Percentiles rank a stretch among this genome's conserved stretches.
phyloP scores from a whole-genome alignment of 2,113 vertebrate species.

The Nicator chloris region DNA sequence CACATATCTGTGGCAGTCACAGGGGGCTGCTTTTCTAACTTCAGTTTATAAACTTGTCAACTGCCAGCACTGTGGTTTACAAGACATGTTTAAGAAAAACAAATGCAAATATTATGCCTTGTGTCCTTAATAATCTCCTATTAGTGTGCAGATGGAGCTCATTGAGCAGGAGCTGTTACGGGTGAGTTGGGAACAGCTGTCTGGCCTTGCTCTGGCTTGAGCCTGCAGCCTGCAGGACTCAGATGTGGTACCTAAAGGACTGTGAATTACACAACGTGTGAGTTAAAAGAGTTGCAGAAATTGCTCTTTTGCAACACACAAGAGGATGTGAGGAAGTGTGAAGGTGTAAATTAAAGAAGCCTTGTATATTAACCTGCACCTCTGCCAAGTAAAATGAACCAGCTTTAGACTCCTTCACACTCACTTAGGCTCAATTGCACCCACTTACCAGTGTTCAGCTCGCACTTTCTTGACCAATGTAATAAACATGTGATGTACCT shows the following conservation, averaged over 20 bases:
- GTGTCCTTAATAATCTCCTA: neutral
- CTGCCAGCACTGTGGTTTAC: neutral
- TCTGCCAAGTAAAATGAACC: neutral
- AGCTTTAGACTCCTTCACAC: neutral
- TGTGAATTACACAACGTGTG: neutral
- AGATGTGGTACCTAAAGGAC: neutral
- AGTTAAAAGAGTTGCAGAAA: slow-evolving; percentile 27
- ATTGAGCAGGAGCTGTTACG: neutral
- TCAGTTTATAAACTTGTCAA: neutral
- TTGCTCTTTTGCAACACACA: neutral
- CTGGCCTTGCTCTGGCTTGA: neutral
- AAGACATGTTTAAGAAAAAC: neutral
- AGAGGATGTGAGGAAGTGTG: neutral
- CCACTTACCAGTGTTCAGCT: neutral
- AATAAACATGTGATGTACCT: neutral
- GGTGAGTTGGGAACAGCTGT: neutral
- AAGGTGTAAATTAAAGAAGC: slow-evolving; percentile 34
- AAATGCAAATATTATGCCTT: neutral
- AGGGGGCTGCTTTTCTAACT: neutral
- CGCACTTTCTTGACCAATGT: neutral
- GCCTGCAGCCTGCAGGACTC: neutral
- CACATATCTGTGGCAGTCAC: neutral
- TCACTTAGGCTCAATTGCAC: neutral
- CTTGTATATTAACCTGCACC: neutral
- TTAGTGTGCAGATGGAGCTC: neutral